Conservation (phyloP, 2,888 invertebrate genomes). For the Rapana venosa region DNA sequence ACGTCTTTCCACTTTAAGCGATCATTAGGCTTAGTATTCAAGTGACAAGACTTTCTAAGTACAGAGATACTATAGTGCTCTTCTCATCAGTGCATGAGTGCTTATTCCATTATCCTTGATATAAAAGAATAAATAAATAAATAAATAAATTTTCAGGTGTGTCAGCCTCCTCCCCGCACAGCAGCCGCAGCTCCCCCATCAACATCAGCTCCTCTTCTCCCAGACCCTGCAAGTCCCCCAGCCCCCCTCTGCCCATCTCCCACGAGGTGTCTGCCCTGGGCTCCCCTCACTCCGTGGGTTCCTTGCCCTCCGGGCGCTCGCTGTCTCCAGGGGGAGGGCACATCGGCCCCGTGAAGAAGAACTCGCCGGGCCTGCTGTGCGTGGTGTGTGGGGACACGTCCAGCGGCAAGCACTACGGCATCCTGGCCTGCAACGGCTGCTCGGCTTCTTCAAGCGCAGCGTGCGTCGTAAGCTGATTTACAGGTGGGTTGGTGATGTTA, state of each 20-base stretch:
- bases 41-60: too few species aligned
- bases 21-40: too few species aligned
- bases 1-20: too few species aligned
- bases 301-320: conserved; percentile 52
- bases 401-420: conserved; percentile 98
- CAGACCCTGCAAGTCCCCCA: conserved; percentile 29
- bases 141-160: conserved; percentile 11
- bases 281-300: conserved; percentile 53
- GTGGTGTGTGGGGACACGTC: conserved; percentile 98
- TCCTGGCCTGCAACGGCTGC: conserved; percentile 98
- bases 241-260: conserved; percentile 42
- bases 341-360: conserved; percentile 66
- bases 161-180: conserved; percentile 16
- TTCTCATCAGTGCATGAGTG: too few species aligned
- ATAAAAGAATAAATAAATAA: too few species aligned
- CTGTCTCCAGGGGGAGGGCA: conserved; percentile 43
- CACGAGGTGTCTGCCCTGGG: conserved; percentile 52
- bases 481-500: conserved; percentile 83
- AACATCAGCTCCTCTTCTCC: conserved; percentile 36
- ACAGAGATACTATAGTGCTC: too few species aligned
- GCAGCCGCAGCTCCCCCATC: conserved; percentile 38
- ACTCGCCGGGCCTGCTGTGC: conserved; percentile 86
- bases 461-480: conserved; percentile 97
- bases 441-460: conserved; percentile 98
- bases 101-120: too few species aligned